Evolutionary conservation across 2,888 invertebrate genomes (phyloP), one percentile per base, ranked within the genome.

Genomic region (Drosophila peninsularis): DNA sequence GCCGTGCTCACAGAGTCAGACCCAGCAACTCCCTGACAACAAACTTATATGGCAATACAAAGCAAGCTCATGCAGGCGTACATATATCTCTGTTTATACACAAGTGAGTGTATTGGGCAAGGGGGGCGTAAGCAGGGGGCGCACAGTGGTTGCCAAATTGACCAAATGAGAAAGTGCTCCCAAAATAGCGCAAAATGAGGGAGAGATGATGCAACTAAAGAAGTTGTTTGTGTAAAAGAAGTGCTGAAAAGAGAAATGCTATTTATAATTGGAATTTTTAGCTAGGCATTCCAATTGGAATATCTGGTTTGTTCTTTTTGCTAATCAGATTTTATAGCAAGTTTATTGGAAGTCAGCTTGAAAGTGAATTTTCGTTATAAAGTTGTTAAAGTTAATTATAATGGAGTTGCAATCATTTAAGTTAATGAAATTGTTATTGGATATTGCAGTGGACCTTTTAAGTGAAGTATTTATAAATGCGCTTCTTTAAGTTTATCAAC

Each of bases 1-100:
- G 75, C 71, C 71, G 69, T 70, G 88, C 88, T 74, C 71, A 73
- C 75, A 69, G 75, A 71, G 57, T 50, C 76, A 64, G 67, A 67
- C 63, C 50, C 47, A 70, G 63, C 36, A 41, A 19, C 47, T 34
- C 49, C 32, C 24, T 57, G 76, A 63, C 67, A 60, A 61, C 56
- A 68, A 78, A 77, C 79, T 67, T 79, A 79, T 79, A 78, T 71
- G 75, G 63, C 77, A 71, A 64, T 71, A 50, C 69, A 58, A 62
- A 62, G 78, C 64, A 44, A 73, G 56, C 45, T 63, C 62, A 71
- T 64, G 62, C 45, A 44, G 41, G 21, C 50, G 42, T 10, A 39
- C 14, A 39, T 11, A 14, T 30, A 30, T 55, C 36, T 62, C 34
- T 34, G 17, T 19, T n/a, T 19, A 32, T 17, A 11, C 21, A 21